Conservation (phyloP, 2,888 invertebrate species). For the Pachycephus smyrnensis region DNA sequence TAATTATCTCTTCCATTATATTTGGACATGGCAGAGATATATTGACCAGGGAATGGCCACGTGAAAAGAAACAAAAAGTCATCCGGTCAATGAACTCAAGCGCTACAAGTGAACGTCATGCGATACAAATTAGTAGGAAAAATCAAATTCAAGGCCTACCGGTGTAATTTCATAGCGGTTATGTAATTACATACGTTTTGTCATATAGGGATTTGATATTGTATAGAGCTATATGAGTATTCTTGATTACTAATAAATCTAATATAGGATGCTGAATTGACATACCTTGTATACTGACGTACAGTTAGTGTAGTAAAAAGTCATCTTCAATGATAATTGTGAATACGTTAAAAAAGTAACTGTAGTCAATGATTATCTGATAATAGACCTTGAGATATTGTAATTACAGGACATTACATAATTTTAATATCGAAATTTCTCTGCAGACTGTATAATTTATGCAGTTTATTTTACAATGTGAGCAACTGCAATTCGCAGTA, state of each 20-base stretch:
- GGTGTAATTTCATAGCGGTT: slow-evolving; percentile 3
- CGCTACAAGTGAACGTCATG: neutral
- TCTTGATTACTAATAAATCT: no score
- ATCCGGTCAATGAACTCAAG: neutral
- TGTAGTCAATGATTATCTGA: neutral
- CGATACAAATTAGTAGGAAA: neutral
- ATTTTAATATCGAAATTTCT: neutral
- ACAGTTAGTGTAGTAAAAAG: neutral
- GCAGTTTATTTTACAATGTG: neutral
- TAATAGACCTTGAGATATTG: neutral
- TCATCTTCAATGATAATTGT: neutral
- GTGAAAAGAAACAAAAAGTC: neutral
- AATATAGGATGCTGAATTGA: no score
- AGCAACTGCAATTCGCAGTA: neutral
- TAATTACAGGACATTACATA: neutral
- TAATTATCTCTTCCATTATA: neutral
- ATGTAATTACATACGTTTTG: neutral
- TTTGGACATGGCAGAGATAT: neutral
- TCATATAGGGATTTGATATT: neutral
- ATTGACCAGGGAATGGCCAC: neutral
- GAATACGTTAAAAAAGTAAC: neutral
- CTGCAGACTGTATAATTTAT: neutral
- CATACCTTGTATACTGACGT: neutral
- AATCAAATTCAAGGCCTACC: neutral
- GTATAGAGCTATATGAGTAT: neutral